Percentiles rank a stretch among this genome's conserved stretches.
Conservation (phyloP, 2,797 vertebrate species). For the Pangasius krempfi region DNA sequence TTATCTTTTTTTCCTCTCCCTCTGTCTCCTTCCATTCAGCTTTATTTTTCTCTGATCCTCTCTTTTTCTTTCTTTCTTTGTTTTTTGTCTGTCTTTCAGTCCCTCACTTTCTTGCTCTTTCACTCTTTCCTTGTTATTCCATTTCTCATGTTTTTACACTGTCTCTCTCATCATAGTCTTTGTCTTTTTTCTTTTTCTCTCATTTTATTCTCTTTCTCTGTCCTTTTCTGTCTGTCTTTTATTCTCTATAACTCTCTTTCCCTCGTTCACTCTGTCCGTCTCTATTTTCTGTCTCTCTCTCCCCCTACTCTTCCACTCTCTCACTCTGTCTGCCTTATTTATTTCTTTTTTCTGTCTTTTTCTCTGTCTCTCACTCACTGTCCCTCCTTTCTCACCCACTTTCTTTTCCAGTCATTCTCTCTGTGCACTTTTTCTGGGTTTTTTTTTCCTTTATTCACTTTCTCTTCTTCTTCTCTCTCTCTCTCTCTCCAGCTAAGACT, state of each 20-base stretch:
- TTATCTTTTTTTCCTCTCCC: no score
- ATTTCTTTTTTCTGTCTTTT: not conserved
- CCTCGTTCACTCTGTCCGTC: not conserved
- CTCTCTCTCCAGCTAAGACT: not conserved
- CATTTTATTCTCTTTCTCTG: not conserved
- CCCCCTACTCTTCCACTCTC: not conserved
- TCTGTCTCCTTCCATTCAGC: not conserved
- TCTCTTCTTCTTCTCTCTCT: not conserved
- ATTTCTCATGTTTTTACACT: not conserved
- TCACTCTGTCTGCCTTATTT: not conserved
- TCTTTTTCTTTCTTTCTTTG: not conserved
- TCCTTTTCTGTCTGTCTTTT: not conserved
- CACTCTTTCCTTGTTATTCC: not conserved
- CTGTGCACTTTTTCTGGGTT: not conserved
- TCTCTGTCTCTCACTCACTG: not conserved
- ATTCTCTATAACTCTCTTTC: not conserved
- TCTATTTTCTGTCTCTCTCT: not conserved
- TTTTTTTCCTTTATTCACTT: not conserved
- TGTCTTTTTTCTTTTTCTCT: not conserved
- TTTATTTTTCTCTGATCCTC: not conserved
- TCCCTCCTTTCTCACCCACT: not conserved
- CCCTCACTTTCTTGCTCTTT: not conserved
- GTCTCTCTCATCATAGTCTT: not conserved
- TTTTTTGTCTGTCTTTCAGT: not conserved
- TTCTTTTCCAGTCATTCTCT: not conserved